Base-by-base conservation (phyloP, 2,888 invertebrate genomes). In the Drosophila testacea region DNA sequence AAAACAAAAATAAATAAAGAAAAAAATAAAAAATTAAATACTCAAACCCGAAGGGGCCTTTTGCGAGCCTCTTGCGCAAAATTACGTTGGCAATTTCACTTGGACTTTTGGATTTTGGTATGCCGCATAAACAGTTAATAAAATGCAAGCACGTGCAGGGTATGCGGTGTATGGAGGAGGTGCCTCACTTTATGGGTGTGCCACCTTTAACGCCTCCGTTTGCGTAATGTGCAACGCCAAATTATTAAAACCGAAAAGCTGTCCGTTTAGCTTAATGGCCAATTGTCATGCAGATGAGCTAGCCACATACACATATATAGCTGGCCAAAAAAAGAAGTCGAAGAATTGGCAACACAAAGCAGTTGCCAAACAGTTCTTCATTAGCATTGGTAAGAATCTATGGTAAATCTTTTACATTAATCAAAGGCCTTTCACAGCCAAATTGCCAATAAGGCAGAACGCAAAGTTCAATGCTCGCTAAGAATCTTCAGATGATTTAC, bases 51-150 rank as follows among this genome's bases (percentile, higher is more conserved):
- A 9, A 7, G 32, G 4, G 1, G 7, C 7, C 32, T 6, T 32
- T 32, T 32, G 32, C 32, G 46, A 36, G 67, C 52, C 57, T 60
- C 79, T 85, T 85, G 84, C 90, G 85, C 72, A 87, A 85, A 85
- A 79, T 89, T 85, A 85, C 85, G 90, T 89, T 83, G 77, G 83
- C 83, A 85, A 83, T 83, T 83, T 83, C 90, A 85, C 90, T 83
- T 61, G 57, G 70, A 54, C 39, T 57, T 66, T 54, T 48, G 5
- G 36, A 4, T 69, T 64, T 83, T 73, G 81, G 79, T 87, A 84
- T 87, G 81, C 82, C 63, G 68, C 75, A 78, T 72, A 67, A 75
- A 84, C 67, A 59, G 80, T 60, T 79, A 67, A 71, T 70, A 69
- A 67, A 67, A 61, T 69, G 76, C 69, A 51, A 66, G 69, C 75